phyloP scores from a whole-genome alignment of 2,888 invertebrate species.

The Peribatodes rhomboidaria region DNA sequence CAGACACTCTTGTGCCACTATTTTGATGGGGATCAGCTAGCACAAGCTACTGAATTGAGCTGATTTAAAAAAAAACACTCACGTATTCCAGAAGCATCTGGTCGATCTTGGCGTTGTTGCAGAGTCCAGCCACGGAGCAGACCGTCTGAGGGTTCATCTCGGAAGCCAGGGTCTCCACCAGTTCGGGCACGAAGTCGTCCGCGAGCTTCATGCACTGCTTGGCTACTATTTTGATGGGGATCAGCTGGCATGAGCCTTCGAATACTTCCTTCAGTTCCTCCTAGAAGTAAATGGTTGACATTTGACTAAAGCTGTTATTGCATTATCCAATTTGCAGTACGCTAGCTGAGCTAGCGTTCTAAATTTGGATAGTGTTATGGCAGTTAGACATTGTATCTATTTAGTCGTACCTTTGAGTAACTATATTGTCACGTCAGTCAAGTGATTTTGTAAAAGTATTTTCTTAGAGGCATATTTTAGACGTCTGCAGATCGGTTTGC shows the following conservation, averaged over 20 bases:
- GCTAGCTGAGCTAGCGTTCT: too few relatives aligned
- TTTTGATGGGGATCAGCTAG: slow-evolving; percentile 91
- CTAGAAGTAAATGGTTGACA: slow-evolving; percentile 72
- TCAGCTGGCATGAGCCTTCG: slow-evolving; percentile 94
- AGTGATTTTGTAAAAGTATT: too few relatives aligned
- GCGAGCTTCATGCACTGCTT: slow-evolving; percentile 92
- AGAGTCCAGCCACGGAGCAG: slow-evolving; percentile 95
- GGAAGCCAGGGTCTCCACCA: slow-evolving; percentile 95
- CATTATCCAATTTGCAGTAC: too few relatives aligned
- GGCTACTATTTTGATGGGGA: slow-evolving; percentile 90
- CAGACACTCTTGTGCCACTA: slow-evolving; percentile 92
- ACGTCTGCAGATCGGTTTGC: too few relatives aligned
- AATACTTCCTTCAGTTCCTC: slow-evolving; percentile 94
- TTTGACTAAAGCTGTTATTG: neutral
- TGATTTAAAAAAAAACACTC: slow-evolving; percentile 50
- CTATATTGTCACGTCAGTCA: too few relatives aligned
- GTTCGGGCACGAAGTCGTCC: slow-evolving; percentile 94
- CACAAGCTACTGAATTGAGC: slow-evolving; percentile 88
- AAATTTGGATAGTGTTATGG: too few relatives aligned
- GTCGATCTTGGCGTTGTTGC: slow-evolving; percentile 92
- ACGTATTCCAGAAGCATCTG: slow-evolving; percentile 86
- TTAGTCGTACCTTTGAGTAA: too few relatives aligned
- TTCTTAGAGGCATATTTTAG: too few relatives aligned
- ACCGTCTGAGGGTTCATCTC: slow-evolving; percentile 97
- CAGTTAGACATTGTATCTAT: too few relatives aligned